Conservation (phyloP, 1,140 invertebrate species). For the Drosophila yakuba region DNA sequence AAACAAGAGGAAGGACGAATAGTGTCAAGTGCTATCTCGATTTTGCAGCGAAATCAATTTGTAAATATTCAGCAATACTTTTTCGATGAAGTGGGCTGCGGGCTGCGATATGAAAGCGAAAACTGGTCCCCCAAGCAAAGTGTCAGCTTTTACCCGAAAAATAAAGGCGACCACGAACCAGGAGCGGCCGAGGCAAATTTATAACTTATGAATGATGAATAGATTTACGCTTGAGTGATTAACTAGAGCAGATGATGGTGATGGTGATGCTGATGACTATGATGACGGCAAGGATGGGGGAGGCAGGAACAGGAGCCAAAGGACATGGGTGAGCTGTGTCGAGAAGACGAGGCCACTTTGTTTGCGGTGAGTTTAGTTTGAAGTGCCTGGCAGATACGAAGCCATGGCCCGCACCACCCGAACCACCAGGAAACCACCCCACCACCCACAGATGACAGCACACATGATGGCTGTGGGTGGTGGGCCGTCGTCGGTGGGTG, state of each 20-base stretch:
- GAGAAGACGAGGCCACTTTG: constrained; percentile 77
- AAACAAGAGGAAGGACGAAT: constrained; percentile 14
- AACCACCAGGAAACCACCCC: not conserved
- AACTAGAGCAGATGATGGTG: constrained; percentile 64
- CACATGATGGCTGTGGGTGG: constrained; percentile 34
- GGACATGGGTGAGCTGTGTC: constrained; percentile 44
- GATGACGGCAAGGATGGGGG: not conserved
- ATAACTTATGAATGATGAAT: constrained; percentile 84
- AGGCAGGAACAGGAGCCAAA: constrained; percentile 28
- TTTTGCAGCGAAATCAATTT: constrained; percentile 63
- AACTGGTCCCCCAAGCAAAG: constrained; percentile 30
- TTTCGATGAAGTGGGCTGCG: constrained; percentile 38
- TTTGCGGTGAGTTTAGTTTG: constrained; percentile 83
- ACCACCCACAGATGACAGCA: constrained; percentile 48
- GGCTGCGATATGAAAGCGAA: constrained; percentile 29
- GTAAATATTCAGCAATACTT: constrained; percentile 62
- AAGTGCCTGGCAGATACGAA: constrained; percentile 77
- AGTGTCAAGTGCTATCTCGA: constrained; percentile 61
- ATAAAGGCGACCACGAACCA: constrained; percentile 44
- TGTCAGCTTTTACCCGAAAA: constrained; percentile 62
- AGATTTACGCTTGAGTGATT: constrained; percentile 84
- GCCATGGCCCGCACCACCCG: constrained; percentile 43
- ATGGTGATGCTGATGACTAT: not conserved
- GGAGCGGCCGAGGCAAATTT: constrained; percentile 72
- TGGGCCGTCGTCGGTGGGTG: constrained; percentile 2